These are phyloP conservation scores for Cairina moschata DNA, from an alignment of 2,113 vertebrate species.

Conservation along the genomic window DNA sequence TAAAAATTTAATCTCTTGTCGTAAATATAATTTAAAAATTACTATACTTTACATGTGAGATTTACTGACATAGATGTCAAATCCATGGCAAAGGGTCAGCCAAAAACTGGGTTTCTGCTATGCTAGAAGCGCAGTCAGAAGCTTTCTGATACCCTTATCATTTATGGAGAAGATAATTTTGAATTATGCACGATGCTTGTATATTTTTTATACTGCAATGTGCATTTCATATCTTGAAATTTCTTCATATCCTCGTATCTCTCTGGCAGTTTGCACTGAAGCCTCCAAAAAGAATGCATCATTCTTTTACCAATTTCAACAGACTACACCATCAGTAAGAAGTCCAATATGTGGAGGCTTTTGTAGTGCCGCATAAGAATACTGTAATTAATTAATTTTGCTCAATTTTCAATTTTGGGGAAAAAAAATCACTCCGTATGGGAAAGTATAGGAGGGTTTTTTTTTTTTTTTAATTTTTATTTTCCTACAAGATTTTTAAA, in stretches of 20 bases:
- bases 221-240: neutral
- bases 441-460: neutral
- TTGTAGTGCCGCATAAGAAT: neutral
- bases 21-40: neutral
- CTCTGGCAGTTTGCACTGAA: neutral
- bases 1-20: neutral
- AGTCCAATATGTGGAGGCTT: rapidly evolving
- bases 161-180: neutral
- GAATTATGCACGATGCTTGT: neutral
- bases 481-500: neutral
- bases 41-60: neutral
- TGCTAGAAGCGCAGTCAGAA: neutral
- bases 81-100: neutral
- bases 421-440: rapidly evolving
- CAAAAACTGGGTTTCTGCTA: neutral
- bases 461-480: no score
- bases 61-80: neutral
- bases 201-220: rapidly evolving
- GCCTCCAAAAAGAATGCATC: rapidly evolving
- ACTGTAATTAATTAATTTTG: neutral
- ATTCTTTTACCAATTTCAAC: neutral
- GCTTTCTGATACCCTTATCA: neutral
- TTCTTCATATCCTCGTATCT: neutral
- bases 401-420: neutral
- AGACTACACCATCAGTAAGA: neutral